Evolutionary conservation across 2,113 vertebrate species (phyloP).

Genomic region (Dermatemys mawii): DNA sequence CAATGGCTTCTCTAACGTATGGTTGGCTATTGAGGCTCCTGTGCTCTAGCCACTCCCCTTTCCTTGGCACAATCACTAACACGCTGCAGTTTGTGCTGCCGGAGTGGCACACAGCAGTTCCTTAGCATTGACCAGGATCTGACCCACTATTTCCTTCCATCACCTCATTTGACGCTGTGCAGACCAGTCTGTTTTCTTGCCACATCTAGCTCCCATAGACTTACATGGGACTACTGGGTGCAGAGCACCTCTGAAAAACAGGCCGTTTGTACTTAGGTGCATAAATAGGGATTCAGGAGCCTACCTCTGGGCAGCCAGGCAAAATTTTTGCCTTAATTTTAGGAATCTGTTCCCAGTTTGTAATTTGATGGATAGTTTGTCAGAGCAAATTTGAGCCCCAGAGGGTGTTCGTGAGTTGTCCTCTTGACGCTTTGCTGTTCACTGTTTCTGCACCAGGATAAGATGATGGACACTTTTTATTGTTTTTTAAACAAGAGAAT

Average conservation of each 20-base stretch:
- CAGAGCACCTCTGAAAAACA: neutral
- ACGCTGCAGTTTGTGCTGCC: neutral
- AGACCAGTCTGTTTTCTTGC: neutral
- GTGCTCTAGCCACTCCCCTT: neutral
- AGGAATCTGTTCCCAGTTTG: neutral
- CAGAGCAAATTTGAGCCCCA: neutral
- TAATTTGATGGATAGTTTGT: neutral
- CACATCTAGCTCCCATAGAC: neutral
- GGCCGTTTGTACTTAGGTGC: neutral
- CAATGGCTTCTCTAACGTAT: neutral
- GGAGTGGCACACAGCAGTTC: neutral
- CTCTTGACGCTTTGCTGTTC: slow-evolving; percentile 18
- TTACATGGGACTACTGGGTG: neutral
- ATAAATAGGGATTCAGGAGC: neutral
- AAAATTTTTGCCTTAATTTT: neutral
- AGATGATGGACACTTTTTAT: neutral
- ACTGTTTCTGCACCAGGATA: neutral
- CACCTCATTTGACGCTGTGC: neutral
- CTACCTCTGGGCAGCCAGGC: neutral
- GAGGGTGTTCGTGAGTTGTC: neutral
- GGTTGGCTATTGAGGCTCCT: neutral
- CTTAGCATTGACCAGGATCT: neutral
- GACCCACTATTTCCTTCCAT: neutral
- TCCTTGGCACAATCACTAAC: neutral
- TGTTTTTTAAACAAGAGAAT: neutral